A percentile compares a stretch with the other conserved stretches of the same genome.
Conservation (phyloP, 2,888 invertebrate genomes). For the Xiphydria camelus region DNA sequence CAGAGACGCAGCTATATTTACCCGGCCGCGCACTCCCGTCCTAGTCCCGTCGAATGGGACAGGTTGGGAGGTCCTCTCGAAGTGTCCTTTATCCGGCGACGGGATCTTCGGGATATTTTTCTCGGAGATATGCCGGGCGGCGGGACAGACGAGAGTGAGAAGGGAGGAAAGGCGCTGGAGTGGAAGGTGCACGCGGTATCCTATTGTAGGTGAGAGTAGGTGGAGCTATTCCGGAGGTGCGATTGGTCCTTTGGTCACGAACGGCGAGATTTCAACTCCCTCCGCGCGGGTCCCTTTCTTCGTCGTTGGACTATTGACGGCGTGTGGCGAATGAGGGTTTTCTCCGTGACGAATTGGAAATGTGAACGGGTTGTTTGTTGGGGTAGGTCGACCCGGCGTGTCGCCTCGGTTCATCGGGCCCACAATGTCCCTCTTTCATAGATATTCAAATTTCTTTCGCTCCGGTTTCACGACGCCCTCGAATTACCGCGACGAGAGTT, state of each 20-base stretch:
- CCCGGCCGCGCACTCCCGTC: too few relatives aligned
- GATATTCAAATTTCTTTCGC: slow-evolving; percentile 8
- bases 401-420: slow-evolving; percentile 8
- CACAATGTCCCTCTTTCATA: not conserved
- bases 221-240: not conserved
- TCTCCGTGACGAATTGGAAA: slow-evolving; percentile 39
- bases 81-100: slow-evolving; percentile 15
- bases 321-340: slow-evolving; percentile 38
- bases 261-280: not conserved
- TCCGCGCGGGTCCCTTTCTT: not conserved
- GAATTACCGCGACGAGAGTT: too few relatives aligned
- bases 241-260: slow-evolving; percentile 1
- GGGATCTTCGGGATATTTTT: slow-evolving; percentile 17
- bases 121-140: too few relatives aligned
- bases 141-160: too few relatives aligned
- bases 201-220: too few relatives aligned
- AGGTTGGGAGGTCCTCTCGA: slow-evolving; percentile 17
- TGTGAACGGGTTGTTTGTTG: slow-evolving; percentile 27
- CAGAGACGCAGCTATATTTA: too few relatives aligned
- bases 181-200: not conserved
- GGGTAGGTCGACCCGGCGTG: too few relatives aligned
- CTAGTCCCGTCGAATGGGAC: not conserved
- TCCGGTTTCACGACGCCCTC: too few relatives aligned
- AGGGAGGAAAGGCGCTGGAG: too few relatives aligned
- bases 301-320: slow-evolving; percentile 22